Evolutionary conservation across 1,140 invertebrate genomes (phyloP).

Genomic region (Temnothorax longispinosus): DNA sequence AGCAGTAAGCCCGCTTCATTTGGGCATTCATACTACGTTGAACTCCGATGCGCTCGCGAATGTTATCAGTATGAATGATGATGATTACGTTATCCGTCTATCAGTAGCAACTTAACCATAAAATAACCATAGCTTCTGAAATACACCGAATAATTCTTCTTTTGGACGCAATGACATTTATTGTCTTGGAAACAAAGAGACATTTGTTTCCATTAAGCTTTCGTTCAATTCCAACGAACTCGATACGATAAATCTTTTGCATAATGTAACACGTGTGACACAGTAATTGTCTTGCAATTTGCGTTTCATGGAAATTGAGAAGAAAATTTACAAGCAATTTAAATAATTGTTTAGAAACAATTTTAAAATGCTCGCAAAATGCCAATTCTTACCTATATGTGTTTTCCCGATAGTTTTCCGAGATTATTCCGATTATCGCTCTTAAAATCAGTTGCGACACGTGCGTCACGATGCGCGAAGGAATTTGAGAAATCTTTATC

Average conservation of each 20-base stretch:
- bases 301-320: neutral
- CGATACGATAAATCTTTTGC: neutral
- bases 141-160: neutral
- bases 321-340: neutral
- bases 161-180: neutral
- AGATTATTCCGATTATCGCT: no score
- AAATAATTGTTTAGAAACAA: neutral
- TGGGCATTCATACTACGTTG: neutral
- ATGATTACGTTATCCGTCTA: neutral
- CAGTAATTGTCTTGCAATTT: neutral
- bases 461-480: neutral
- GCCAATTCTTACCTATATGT: neutral
- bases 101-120: neutral
- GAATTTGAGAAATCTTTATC: neutral
- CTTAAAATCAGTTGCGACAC: neutral
- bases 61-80: constrained; percentile 22
- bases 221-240: neutral
- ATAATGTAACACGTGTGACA: neutral
- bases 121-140: neutral
- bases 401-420: neutral
- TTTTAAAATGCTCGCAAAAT: neutral
- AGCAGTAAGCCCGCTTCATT: neutral
- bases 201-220: neutral
- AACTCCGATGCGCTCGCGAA: neutral
- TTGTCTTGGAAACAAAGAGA: neutral